Evolutionary conservation across 2,113 vertebrate species (phyloP), one percentile per base, ranked within the genome.

Genomic region (Scopus umbretta): DNA sequence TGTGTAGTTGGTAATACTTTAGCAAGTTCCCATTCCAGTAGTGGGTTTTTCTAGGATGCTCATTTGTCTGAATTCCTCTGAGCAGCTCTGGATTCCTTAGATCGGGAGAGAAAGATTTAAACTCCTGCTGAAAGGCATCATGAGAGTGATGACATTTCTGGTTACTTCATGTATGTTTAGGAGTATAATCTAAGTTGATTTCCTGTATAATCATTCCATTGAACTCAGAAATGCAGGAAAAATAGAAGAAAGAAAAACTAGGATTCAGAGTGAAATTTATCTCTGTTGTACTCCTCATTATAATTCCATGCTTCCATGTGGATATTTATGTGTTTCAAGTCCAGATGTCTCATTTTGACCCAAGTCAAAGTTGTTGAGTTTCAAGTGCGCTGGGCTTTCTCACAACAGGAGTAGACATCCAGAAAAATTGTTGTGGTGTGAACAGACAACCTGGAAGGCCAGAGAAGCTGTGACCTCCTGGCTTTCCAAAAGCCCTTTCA

Each of bases 81-180:
- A 89, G 73, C 78, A 95, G 13, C 29, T 47, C 47, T 1, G 2
- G 16, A 21, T 92, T 95, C 89, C 76, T 84, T 81, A 72, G 84
- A 52, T 56, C 3, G 6, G 50, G 63, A 93, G 59, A 78, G 89
- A 86, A 96, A 84, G 59, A 81, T 91, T 87, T 91, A 95, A 94
- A 87, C 52, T 82, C 61, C 88, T 89, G 83, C 80, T 96, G 86
- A 95, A 95, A 94, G 50, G 55, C 47, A 43, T 74, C 52, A 55
- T 16, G 29, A 71, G 29, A 67, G 43, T 59, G 89, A 74, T 96
- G 93, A 81, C 70, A 78, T 81, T 95, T 91, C 68, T 79, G 36
- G 52, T 87, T 87, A 49, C 81, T 94, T 91, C 10, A 4, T 34
- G 29, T 87, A 32, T 81, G 65, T 86, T 49, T 61, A 56, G 38